A percentile compares a stretch with the other conserved stretches of the same genome.
These are phyloP conservation scores for Pygoscelis adeliae DNA, from an alignment of 2,113 vertebrate genomes.

Conservation along the genomic window DNA sequence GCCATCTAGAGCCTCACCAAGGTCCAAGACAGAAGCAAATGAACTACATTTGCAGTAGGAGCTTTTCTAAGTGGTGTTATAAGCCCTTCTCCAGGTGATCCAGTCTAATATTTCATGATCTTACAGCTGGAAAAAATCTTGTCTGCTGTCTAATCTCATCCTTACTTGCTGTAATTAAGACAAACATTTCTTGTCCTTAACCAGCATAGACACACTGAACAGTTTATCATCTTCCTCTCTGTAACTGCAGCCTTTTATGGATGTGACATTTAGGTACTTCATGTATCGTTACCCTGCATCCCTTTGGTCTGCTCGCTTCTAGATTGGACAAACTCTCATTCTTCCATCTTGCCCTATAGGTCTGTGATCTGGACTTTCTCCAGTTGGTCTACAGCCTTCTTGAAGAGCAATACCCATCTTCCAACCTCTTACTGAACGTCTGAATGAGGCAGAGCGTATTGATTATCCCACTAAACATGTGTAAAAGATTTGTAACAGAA, in stretches of 20 bases:
- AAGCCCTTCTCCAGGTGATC: neutral
- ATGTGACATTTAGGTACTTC: conserved; percentile 7
- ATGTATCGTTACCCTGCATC: neutral
- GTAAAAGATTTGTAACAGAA: neutral
- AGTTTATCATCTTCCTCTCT: neutral
- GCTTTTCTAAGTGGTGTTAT: neutral
- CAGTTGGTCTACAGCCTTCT: neutral
- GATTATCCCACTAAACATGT: neutral
- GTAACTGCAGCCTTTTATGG: conserved; percentile 37
- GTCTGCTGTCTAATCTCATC: neutral
- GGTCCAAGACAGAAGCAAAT: neutral
- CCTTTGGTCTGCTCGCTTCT: neutral
- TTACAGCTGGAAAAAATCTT: neutral
- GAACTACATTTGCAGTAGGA: neutral
- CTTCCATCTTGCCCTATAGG: neutral
- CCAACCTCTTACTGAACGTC: neutral
- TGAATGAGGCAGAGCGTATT: neutral
- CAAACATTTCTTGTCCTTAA: conserved; percentile 2
- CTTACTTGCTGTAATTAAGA: neutral
- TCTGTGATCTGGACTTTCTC: neutral
- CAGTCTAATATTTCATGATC: neutral
- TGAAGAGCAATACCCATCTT: neutral
- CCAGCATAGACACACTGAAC: neutral
- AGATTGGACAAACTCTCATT: neutral
- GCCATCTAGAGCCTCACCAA: neutral